Percentiles rank a stretch among this genome's conserved stretches.
Evolutionary conservation across 1,140 invertebrate genomes (phyloP).

Genomic region (Stratiolaelaps scimitus): DNA sequence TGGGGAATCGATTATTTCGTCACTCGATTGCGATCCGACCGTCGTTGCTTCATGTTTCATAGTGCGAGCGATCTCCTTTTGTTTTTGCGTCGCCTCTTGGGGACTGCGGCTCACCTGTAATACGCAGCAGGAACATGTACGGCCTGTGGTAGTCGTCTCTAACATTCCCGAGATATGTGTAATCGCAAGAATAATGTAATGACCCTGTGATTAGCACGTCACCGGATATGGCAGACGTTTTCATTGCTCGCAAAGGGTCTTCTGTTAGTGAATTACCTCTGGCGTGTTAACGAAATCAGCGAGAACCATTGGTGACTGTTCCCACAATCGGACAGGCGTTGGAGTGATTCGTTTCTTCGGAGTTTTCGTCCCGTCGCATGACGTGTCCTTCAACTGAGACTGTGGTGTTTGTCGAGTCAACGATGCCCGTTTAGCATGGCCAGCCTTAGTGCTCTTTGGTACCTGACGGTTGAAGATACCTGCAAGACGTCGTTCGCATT

Average conservation of each 20-base stretch:
- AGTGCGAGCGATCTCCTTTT: constrained; percentile 1
- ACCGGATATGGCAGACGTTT: too few species aligned
- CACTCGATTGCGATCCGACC: not conserved
- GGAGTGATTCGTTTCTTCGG: constrained; percentile 16
- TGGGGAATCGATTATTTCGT: not conserved
- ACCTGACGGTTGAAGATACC: constrained; percentile 11
- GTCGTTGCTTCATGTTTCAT: not conserved
- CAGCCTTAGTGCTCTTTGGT: not conserved
- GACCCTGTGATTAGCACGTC: too few species aligned
- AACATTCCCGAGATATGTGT: too few species aligned
- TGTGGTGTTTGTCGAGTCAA: not conserved
- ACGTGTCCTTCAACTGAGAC: not conserved
- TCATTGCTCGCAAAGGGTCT: too few species aligned
- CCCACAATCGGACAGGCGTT: not conserved
- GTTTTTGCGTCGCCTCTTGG: not conserved
- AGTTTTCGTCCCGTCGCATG: not conserved
- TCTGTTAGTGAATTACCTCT: too few species aligned
- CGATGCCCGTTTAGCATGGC: not conserved
- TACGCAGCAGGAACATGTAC: too few species aligned
- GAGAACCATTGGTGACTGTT: not conserved
- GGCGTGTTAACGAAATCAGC: too few species aligned
- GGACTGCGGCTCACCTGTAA: constrained; percentile 12
- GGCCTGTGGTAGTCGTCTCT: too few species aligned
- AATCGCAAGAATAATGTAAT: too few species aligned
- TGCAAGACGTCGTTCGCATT: too few species aligned